Conservation (phyloP, 2,797 vertebrate genomes). For the Pipistrellus nathusii region DNA sequence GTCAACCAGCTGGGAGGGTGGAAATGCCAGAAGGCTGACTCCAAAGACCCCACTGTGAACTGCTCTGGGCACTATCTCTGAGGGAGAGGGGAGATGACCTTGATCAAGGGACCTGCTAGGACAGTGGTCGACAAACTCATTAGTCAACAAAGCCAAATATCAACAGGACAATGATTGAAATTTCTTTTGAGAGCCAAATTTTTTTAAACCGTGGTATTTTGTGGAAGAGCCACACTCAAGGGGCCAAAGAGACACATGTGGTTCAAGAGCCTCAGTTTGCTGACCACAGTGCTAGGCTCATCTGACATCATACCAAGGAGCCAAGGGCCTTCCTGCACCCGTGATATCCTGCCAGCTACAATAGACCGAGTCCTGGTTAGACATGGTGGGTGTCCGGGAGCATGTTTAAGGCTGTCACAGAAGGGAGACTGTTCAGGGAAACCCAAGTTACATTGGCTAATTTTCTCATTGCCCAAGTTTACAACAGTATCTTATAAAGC, state of each 20-base stretch:
- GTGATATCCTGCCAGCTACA: neutral
- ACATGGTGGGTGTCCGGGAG: neutral
- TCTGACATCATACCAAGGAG: neutral
- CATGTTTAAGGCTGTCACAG: neutral
- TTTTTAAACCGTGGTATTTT: no score
- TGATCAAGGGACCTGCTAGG: neutral
- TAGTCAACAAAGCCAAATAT: no score
- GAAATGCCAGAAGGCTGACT: neutral
- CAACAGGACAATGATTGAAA: no score
- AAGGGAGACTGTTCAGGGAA: neutral
- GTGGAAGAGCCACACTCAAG: no score
- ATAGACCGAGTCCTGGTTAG: neutral
- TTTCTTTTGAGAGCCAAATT: no score
- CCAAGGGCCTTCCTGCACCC: neutral
- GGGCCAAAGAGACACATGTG: no score
- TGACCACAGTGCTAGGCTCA: neutral
- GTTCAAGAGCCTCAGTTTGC: no score
- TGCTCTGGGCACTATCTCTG: neutral
- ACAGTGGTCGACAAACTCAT: no score
- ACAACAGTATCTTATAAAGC: neutral
- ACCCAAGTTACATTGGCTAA: neutral
- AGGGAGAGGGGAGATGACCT: neutral
- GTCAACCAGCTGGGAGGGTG: neutral
- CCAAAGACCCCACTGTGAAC: neutral
- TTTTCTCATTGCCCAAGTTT: conserved; percentile 15